phyloP scores from a whole-genome alignment of 2,888 invertebrate genomes.

The Drosophila rellima region DNA sequence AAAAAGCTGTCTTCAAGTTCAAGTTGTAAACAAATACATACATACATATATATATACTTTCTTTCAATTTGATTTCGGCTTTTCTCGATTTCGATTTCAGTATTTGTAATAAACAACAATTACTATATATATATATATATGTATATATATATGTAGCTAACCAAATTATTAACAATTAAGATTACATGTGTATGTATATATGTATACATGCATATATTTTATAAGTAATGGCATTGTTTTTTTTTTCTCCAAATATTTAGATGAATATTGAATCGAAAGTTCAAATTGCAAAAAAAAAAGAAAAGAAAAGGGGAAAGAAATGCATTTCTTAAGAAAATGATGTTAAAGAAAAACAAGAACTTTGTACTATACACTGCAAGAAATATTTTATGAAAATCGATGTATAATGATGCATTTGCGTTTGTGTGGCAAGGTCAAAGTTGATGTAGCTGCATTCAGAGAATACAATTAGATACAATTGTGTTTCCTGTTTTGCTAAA shows the following conservation, averaged over 20 bases:
- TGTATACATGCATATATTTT: conserved; percentile 21
- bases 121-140: conserved; percentile 36
- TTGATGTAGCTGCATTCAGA: conserved; percentile 16
- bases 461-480: conserved; percentile 12
- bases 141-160: conserved; percentile 55
- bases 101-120: conserved; percentile 17
- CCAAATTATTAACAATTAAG: conserved; percentile 54
- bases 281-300: conserved; percentile 29
- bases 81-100: conserved; percentile 16
- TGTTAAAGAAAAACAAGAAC: conserved; percentile 21
- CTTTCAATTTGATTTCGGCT: conserved; percentile 37
- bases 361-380: conserved; percentile 59
- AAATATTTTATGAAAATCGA: conserved; percentile 34
- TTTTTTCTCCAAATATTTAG: conserved; percentile 39
- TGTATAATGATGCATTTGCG: conserved; percentile 26
- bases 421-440: conserved; percentile 8
- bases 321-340: conserved; percentile 5
- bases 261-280: conserved; percentile 40
- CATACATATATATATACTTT: background rate
- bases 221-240: conserved; percentile 19
- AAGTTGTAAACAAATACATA: conserved; percentile 7
- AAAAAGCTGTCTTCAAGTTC: conserved; percentile 10
- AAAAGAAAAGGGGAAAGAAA: conserved; percentile 1
- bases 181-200: conserved; percentile 13
- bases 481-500: conserved; percentile 44